Base-by-base conservation (phyloP, 1,140 invertebrate species). In the Bombus affinis region DNA sequence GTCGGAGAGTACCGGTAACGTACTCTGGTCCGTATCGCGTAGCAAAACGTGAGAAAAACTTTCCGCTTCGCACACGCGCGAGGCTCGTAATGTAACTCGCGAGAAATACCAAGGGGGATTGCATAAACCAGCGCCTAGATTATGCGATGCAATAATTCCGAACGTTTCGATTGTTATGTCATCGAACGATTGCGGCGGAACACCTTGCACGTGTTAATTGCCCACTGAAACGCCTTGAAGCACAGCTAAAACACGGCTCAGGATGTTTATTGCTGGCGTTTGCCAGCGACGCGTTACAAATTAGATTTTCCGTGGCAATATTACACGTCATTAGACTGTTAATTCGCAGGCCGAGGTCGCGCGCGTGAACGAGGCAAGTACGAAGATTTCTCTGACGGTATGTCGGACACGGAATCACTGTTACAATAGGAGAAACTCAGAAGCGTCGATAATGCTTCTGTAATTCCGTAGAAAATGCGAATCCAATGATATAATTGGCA, bases 21-120 rank as follows among this genome's bases (percentile, higher is more conserved):
- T 68, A 39, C 70, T 10, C 22, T 53, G 3, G 10, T 25, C 35
- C 44, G 28, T 37, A 53, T 37, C 77, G 42, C 28, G 47, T 53
- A 53, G 47, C 18, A n/a, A 76, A 86, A 86, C 84, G 79, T 81
- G 79, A 86, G 84, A 86, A 86, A 86, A 74, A 86, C 47, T 81
- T 75, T 81, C 62, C 47, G 76, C 18, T 18, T 35, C 10, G 18
- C 32, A 10, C 59, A 6, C 59, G 59, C 25, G 5, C 73, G 32
- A 37, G 25, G 35, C 32, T 8, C 66, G 28, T 25, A 53, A 59
- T 37, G 74, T 28, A 59, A 59, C 22, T 37, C 32, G 22, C 68
- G n/a, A 53, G 57, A 25, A 85, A 62, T 70, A 73, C 57, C 59
- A 53, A 2, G 10, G 22, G 35, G 13, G 35, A 22, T 86, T 83